Evolutionary conservation across 2,113 vertebrate species (phyloP), one percentile per base, ranked within the genome.

Genomic region (Australoheros scitulus): DNA sequence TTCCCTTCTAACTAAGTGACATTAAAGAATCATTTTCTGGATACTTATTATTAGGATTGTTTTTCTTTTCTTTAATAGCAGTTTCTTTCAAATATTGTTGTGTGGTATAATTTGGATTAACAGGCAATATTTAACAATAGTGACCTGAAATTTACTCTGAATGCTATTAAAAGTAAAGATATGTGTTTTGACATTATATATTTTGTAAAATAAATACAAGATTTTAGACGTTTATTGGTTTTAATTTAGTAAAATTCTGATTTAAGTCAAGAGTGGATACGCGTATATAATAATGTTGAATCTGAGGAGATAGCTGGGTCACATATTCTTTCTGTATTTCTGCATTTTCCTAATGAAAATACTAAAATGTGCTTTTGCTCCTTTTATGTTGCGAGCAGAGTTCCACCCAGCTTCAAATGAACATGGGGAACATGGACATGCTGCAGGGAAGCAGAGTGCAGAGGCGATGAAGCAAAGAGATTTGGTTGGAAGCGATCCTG

Each of bases 391-490:
- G 76, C 32, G 82, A 85, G 84, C 89, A 91, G 93, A 82, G 59
- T 92, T 90, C 57, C 92, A 83, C 56, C 32, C 91, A 3, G 63
- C 84, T 77, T 70, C 87, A 20, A 61, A 86, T 24, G 90, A 89
- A 6, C 76, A 65, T 1, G 87, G 61, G 2, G 87, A 77, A 1
- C 52, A 26, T 0, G 81, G 79, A 60, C 85, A 79, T 2, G 47
- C 2, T 7, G 0, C 78, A 1, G 90, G 20, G 60, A 92, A 86
- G 70, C 68, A 38, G 1, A 79, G 61, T 29, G 43, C 76, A 17
- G 93, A 90, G 52, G 87, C 50, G 61, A 36, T 36, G 0, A 93
- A 92, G 81, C 92, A 89, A 76, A 90, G 88, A 55, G 80, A 80
- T n/a, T 7, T 68, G 18, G 56, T 11, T 1, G 89, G 85, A 50